These are phyloP conservation scores for Trachemys scripta DNA, from an alignment of 2,113 vertebrate species.

Conservation along the genomic window DNA sequence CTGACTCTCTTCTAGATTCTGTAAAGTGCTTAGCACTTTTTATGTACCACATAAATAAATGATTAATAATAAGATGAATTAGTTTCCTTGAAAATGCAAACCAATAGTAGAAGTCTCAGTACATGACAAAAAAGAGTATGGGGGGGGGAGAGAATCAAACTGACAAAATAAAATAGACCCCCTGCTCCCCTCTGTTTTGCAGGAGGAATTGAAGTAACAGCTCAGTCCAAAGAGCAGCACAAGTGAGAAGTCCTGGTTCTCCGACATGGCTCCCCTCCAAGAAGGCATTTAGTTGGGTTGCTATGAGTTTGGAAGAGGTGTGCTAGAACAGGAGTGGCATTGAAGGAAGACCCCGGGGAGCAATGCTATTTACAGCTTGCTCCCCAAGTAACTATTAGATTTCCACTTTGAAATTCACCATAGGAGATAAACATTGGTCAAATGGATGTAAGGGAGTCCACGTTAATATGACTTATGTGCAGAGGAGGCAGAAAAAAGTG, in stretches of 20 bases:
- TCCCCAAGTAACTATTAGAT: background rate
- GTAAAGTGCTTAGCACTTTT: background rate
- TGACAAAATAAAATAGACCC: background rate
- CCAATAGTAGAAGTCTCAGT: background rate
- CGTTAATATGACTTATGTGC: background rate
- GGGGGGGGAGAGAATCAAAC: background rate
- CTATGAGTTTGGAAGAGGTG: background rate
- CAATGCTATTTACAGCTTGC: background rate
- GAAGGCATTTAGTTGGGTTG: background rate
- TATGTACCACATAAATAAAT: background rate
- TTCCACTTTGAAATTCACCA: background rate
- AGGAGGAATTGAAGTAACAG: background rate
- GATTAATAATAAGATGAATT: background rate
- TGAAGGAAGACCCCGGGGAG: background rate
- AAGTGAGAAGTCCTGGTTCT: rapidly evolving
- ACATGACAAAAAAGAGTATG: background rate
- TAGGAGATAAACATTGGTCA: background rate
- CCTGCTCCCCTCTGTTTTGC: background rate
- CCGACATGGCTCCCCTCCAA: rapidly evolving
- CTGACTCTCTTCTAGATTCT: background rate
- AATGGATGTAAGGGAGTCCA: background rate
- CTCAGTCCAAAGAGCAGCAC: background rate
- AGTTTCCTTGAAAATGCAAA: background rate
- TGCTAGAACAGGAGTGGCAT: background rate
- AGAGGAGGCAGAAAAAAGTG: background rate